Evolutionary conservation across 30 jellyfish, hydroid and myxozoan genomes (phyloP).

Genomic region (Turritopsis dohrnii): DNA sequence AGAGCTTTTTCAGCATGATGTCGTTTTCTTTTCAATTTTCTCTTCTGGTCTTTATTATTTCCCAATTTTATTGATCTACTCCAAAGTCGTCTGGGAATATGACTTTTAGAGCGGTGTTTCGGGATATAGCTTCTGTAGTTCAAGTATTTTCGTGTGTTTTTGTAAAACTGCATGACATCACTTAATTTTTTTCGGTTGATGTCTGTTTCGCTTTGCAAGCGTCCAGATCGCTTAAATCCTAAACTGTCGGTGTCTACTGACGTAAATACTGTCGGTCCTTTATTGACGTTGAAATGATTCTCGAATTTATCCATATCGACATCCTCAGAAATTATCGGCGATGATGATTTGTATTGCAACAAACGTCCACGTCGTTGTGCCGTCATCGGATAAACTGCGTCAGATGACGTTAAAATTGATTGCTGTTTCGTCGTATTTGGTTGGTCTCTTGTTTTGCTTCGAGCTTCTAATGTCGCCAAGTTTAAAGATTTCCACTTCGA

Average conservation of each 20-base stretch:
- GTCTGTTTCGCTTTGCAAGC: neutral
- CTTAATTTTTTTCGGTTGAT: neutral
- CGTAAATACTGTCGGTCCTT: neutral
- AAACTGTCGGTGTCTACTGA: neutral
- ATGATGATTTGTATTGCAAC: neutral
- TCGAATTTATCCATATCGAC: neutral
- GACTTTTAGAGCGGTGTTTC: neutral
- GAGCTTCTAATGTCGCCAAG: neutral
- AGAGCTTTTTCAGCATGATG: neutral
- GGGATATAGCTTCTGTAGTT: neutral
- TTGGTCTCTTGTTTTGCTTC: neutral
- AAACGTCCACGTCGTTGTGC: neutral
- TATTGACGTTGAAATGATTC: neutral
- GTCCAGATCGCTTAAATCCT: neutral
- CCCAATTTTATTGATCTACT: neutral
- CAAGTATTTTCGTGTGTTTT: neutral
- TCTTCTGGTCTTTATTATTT: neutral
- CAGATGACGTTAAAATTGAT: neutral
- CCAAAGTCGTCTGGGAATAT: neutral
- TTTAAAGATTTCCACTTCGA: neutral
- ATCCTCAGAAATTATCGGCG: neutral
- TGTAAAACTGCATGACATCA: neutral
- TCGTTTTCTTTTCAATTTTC: neutral
- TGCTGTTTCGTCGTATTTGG: neutral
- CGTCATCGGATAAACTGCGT: neutral